Evolutionary conservation across 2,113 vertebrate genomes (phyloP), one percentile per base, ranked within the genome.

Genomic region (Pseudorasbora parva): DNA sequence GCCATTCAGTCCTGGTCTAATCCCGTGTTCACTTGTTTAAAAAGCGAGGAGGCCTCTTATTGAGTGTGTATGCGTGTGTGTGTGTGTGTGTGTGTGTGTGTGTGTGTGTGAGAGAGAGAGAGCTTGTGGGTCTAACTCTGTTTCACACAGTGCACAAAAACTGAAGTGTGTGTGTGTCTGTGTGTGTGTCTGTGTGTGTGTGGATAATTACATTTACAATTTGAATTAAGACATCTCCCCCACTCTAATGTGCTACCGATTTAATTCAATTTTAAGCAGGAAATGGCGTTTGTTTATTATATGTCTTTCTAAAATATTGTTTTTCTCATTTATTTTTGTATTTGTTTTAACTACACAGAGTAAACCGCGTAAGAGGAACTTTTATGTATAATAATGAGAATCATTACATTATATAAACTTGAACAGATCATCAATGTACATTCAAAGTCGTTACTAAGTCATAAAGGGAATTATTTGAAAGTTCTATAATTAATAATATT

Each of bases 1-100:
- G 59, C 78, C 86, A 86, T 89, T 89, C 86, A 89, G 86, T 82
- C 75, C 49, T 86, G 81, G 60, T 82, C 77, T 89, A 87, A 89
- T 86, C 84, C 86, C 82, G 62, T 87, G 86, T 89, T 87, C 74
- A 76, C 74, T 84, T 84, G 66, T 89, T 84, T 86, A 81, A 84
- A 78, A 56, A 68, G n/a, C 49, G 76, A 73, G 57, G 45, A 79
- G 71, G 78, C 33, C 15, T 73, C 56, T 69, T 21, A 71, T 66
- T 77, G 74, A 30, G 56, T 73, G 57, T 64, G 56, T 49, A 57
- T n/a, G 82, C 64, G 23, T 68, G 51, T 17, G 68, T 30, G 80
- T 54, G 74, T 43, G 37, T 83, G 19, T 69, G 84, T 59, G 81
- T 74, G 84, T 77, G 49, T 79, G 23, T 68, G 51, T 59, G 81